Base-by-base conservation (phyloP, 2,113 vertebrate species). In the Aegithalos caudatus region DNA sequence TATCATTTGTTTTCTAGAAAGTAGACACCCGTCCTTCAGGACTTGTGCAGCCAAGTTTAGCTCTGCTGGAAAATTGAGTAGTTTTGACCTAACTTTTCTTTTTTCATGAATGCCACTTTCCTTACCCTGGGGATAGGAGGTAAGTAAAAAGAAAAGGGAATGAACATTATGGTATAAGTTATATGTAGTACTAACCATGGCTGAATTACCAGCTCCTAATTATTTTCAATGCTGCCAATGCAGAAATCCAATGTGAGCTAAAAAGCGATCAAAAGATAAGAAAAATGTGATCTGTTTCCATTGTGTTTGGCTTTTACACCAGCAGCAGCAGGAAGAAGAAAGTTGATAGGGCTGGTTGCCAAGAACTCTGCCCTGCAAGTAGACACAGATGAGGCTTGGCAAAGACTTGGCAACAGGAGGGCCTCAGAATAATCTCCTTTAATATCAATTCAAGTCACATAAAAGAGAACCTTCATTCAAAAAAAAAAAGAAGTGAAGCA, bases 1-100 rank as follows among this genome's bases (percentile, higher is more conserved):
- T 87, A 87, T 92, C 86, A 96, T 92, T 88, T 95, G 94, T 95
- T 94, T 96, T 85, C 88, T 54, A 72, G 93, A 95, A 95, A 95
- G 91, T 10, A 91, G 91, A 84, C 81, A 88, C 92, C 81, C 1
- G 17, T 95, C 96, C 94, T 97, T 89, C 87, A 92, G 95, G 94
- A 90, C 78, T 80, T 29, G 42, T 28, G 35, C 53, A 61, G 81
- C 73, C 83, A 87, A 84, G 89, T 97, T 95, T 95, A 92, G 77
- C 86, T 86, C 83, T 72, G 69, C 48, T 91, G 40, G 84, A 94
- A 96, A 96, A 95, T 65, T 81, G 81, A 95, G 93, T 79, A 84
- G 84, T 72, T 95, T 69, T 74, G 86, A 84, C 93, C 89, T 85
- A 81, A 91, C 94, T 91, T 83, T 61, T 89, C 85, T 86, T 70